phyloP scores from a whole-genome alignment of 2,888 invertebrate species.

The Venustoraphidia nigricollis region DNA sequence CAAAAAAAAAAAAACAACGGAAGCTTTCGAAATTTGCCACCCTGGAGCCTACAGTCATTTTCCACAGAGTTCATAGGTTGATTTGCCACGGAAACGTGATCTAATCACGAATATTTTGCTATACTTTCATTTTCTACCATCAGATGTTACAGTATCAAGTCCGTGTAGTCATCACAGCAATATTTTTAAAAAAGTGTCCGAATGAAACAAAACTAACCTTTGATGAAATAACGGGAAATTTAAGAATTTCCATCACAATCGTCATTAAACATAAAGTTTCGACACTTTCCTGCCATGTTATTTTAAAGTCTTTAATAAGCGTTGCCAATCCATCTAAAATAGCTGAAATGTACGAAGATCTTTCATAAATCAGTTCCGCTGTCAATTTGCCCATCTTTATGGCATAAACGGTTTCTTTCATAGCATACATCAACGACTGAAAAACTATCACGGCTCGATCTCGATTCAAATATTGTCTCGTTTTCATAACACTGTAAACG shows the following conservation, averaged over 20 bases:
- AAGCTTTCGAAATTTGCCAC: too few species aligned
- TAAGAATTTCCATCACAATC: slow-evolving; percentile 34
- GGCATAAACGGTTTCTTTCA: slow-evolving; percentile 34
- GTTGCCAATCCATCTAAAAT: slow-evolving; percentile 47
- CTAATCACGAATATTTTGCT: too few species aligned
- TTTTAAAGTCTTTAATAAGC: slow-evolving; percentile 50
- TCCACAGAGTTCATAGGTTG: too few species aligned
- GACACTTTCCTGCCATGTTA: slow-evolving; percentile 64
- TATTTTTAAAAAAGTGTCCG: too few species aligned
- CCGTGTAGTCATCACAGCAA: too few species aligned
- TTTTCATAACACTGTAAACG: slow-evolving; percentile 38
- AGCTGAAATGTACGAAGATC: slow-evolving; percentile 39
- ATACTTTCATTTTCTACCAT: too few species aligned
- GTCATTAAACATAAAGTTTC: slow-evolving; percentile 53
- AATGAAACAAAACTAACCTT: slow-evolving; percentile 25
- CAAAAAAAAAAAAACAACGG: too few species aligned
- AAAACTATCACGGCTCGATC: slow-evolving; percentile 47
- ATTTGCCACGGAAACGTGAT: too few species aligned
- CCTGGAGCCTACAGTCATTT: too few species aligned
- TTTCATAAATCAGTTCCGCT: slow-evolving; percentile 7
- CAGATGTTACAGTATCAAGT: too few species aligned
- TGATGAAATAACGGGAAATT: slow-evolving; percentile 32
- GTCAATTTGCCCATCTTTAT: slow-evolving; percentile 15
- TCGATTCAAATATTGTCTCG: slow-evolving; percentile 38
- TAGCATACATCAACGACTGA: slow-evolving; percentile 42